Percentiles rank a stretch among this genome's conserved stretches.
phyloP scores from a whole-genome alignment of 2,797 vertebrate genomes.

The Artibeus lituratus region DNA sequence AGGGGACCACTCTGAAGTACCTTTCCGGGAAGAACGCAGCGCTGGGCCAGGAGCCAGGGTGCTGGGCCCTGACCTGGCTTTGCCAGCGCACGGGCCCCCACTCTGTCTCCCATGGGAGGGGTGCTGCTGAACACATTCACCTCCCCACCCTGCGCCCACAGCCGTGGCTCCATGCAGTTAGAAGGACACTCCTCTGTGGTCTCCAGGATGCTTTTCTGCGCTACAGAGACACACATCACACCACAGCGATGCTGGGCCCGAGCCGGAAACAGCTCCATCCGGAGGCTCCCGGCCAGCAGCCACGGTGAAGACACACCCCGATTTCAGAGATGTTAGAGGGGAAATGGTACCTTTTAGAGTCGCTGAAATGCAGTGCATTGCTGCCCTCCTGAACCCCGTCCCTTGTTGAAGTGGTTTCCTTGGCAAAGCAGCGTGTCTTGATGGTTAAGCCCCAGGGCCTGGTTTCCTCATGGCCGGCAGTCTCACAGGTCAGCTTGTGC shows the following conservation, averaged over 20 bases:
- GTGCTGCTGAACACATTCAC: not conserved
- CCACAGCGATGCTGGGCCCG: not conserved
- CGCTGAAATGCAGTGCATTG: fast-evolving
- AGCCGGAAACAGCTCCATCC: not conserved
- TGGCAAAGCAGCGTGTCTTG: not conserved
- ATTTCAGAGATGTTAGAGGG: not conserved
- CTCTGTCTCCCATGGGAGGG: not conserved
- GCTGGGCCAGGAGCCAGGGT: not conserved
- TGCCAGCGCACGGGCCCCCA: not conserved
- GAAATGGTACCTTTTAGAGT: not conserved
- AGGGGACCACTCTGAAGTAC: not conserved
- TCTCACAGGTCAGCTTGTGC: not conserved
- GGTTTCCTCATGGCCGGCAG: fast-evolving
- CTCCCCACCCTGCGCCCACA: not conserved
- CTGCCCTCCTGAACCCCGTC: not conserved
- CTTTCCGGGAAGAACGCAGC: not conserved
- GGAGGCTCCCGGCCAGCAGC: not conserved
- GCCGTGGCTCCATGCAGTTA: not conserved
- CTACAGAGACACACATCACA: slow-evolving; percentile 18
- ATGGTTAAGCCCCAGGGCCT: not conserved
- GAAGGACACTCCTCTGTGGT: slow-evolving; percentile 43
- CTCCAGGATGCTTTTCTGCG: not conserved
- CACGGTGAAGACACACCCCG: not conserved
- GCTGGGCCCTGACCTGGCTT: fast-evolving
- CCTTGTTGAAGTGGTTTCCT: not conserved